Evolutionary conservation across 2,113 vertebrate genomes (phyloP).

Genomic region (Phylloscopus trochilus): DNA sequence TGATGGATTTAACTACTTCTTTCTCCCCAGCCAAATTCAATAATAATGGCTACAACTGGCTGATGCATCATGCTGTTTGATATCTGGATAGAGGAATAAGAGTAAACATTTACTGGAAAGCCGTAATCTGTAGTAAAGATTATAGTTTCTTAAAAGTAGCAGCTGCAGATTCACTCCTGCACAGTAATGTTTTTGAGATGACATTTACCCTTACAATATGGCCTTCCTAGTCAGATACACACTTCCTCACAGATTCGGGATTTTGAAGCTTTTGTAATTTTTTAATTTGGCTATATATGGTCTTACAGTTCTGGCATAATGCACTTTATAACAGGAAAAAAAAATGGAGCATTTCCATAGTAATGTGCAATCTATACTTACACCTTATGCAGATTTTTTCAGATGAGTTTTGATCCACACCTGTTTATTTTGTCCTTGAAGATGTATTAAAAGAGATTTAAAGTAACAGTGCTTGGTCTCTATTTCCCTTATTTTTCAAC

Average conservation of each 20-base stretch:
- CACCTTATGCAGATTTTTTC: not conserved
- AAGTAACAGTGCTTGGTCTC: not conserved
- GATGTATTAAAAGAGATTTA: slow-evolving; percentile 34
- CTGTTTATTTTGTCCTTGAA: slow-evolving; percentile 35
- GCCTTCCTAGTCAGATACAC: not conserved
- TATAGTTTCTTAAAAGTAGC: not conserved
- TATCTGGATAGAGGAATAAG: not conserved
- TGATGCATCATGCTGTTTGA: not conserved
- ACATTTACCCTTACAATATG: not conserved
- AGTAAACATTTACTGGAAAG: not conserved
- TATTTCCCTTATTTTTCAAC: not conserved
- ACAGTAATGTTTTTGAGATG: not conserved
- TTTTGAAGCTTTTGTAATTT: slow-evolving; percentile 16
- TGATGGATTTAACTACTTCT: not conserved
- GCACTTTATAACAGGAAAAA: slow-evolving; percentile 41
- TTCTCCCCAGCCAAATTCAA: slow-evolving; percentile 1
- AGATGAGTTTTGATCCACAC: slow-evolving; percentile 10
- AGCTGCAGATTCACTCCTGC: not conserved
- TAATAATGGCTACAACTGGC: not conserved
- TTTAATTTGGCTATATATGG: slow-evolving; percentile 5
- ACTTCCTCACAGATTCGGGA: not conserved
- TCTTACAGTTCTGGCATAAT: slow-evolving; percentile 17
- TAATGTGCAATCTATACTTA: slow-evolving; percentile 15
- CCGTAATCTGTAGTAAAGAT: not conserved
- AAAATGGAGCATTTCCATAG: slow-evolving; percentile 12